These are phyloP conservation scores for Penaeus vannamei DNA, from an alignment of 1,140 invertebrate species.

Conservation along the genomic window DNA sequence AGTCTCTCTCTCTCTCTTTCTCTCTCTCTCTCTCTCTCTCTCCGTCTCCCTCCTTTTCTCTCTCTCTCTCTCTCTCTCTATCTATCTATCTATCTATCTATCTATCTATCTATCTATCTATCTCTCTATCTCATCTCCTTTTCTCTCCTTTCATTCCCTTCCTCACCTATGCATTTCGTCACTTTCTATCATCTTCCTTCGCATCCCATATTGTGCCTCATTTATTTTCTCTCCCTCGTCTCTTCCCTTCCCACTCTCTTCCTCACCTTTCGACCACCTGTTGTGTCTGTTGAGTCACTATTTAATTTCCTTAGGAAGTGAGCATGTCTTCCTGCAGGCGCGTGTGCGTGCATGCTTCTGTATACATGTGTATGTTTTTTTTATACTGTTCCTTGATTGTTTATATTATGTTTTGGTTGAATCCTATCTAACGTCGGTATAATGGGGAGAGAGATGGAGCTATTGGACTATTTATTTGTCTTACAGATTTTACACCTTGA, in stretches of 20 bases:
- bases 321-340: no score
- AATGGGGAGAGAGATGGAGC: no score
- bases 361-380: no score
- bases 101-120: not conserved
- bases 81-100: not conserved
- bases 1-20: conserved; percentile 42
- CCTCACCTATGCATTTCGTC: not conserved
- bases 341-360: no score
- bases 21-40: conserved; percentile 5
- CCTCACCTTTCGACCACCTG: not conserved
- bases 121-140: not conserved
- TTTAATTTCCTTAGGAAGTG: no score
- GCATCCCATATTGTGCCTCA: not conserved
- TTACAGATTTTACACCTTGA: no score
- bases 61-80: not conserved
- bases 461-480: no score
- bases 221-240: not conserved
- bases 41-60: not conserved
- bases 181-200: not conserved
- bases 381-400: no score
- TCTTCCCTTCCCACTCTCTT: not conserved
- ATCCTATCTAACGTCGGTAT: no score
- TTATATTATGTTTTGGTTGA: no score
- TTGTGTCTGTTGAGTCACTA: no score
- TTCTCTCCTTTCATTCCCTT: not conserved